Evolutionary conservation across 1,140 invertebrate genomes (phyloP), one percentile per base, ranked within the genome.

Genomic region (Neomicropteryx cornuta): DNA sequence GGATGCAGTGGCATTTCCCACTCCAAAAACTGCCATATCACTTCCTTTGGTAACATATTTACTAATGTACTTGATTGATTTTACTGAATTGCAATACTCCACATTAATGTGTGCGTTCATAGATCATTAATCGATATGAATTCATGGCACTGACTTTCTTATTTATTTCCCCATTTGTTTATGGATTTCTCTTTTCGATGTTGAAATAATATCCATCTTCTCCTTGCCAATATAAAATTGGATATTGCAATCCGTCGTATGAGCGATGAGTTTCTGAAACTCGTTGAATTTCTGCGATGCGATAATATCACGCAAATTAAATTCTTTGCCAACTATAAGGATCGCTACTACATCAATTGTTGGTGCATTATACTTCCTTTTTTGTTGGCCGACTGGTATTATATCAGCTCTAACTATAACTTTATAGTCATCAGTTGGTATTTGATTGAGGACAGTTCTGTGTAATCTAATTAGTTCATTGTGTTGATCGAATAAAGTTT

Each of bases 191-290:
- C n/a, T n/a, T n/a, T n/a, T n/a, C n/a, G n/a, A n/a, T n/a, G n/a
- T 50, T n/a, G n/a, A n/a, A n/a, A n/a, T n/a, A n/a, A n/a, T n/a
- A n/a, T 43, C 55, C 60, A 52, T 69, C 57, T 48, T 67, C 51
- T 18, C 68, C 65, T 47, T 62, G 36, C 51, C 58, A 65, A 52
- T 66, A 71, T 20, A 71, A 46, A 4, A 70, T 39, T 20, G 59
- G 62, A 55, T 71, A 71, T 53, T 71, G 66, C 23, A 71, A 46
- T n/a, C 59, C 52, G 51, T 70, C 62, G 45, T 70, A 67, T 20
- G 46, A 52, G 4, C 55, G 49, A 51, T 71, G 66, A 38, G 53
- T 61, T 45, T 69, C 64, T 8, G 39, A 39, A 33, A 70, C 50
- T 49, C n/a, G n/a, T n/a, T n/a, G n/a, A n/a, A 47, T 52, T 53